Percentiles rank a stretch among this genome's conserved stretches.
These are phyloP conservation scores for Cichlasoma orientale DNA, from an alignment of 2,797 vertebrate genomes.

Conservation along the genomic window DNA sequence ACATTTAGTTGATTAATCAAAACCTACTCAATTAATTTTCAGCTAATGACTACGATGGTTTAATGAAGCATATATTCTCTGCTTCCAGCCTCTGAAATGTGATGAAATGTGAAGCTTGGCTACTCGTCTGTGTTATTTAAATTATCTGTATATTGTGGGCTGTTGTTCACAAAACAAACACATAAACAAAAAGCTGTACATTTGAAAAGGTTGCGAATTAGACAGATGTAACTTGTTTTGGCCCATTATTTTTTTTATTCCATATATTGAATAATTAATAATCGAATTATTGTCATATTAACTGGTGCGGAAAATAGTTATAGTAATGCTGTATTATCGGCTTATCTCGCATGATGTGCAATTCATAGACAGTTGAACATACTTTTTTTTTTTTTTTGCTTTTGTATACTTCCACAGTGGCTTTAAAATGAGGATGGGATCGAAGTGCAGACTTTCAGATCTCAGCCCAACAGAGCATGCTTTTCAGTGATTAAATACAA, in stretches of 20 bases:
- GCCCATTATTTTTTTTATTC: neutral
- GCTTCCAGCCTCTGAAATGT: neutral
- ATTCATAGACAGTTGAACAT: neutral
- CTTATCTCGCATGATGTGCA: neutral
- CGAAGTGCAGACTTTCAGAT: neutral
- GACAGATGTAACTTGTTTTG: neutral
- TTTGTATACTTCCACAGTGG: too few relatives aligned
- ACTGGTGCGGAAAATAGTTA: neutral
- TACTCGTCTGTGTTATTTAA: neutral
- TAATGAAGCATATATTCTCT: neutral
- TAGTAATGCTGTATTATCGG: neutral
- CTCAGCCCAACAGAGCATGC: neutral
- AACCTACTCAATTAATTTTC: neutral
- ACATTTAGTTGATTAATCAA: neutral
- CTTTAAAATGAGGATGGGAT: too few relatives aligned
- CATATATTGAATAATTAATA: neutral
- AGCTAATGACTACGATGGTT: neutral
- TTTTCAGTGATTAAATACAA: neutral
- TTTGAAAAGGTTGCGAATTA: neutral
- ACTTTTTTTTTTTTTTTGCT: neutral
- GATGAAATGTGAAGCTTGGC: neutral
- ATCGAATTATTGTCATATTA: neutral
- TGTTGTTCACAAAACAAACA: neutral
- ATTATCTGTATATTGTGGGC: neutral
- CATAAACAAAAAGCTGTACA: neutral